Percentiles rank a stretch among this genome's conserved stretches.
Conservation (phyloP, 2,113 vertebrate genomes). For the Cathartes aura region DNA sequence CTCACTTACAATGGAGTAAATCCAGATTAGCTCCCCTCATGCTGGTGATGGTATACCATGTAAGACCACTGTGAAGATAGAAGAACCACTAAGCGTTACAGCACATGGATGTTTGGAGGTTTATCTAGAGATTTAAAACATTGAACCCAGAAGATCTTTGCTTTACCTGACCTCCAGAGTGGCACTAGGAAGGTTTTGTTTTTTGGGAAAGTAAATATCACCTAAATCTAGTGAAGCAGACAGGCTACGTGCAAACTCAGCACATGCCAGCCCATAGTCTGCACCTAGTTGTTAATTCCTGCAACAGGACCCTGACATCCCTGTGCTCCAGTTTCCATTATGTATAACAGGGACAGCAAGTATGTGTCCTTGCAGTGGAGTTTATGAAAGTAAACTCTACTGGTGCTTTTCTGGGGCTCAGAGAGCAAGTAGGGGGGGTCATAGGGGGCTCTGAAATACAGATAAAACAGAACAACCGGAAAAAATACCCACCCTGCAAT, state of each 20-base stretch:
- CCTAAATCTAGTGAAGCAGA: not conserved
- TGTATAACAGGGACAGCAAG: too few species aligned
- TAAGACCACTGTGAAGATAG: not conserved
- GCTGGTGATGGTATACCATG: accelerated
- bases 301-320: not conserved
- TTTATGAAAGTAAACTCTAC: not conserved
- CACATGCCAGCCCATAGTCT: not conserved
- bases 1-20: not conserved
- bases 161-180: not conserved
- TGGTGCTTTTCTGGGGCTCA: not conserved
- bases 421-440: too few species aligned
- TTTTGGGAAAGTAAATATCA: not conserved
- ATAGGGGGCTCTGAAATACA: not conserved
- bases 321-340: not conserved
- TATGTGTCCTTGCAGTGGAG: not conserved
- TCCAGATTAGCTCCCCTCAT: not conserved
- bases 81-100: not conserved
- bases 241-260: too few species aligned
- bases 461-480: not conserved
- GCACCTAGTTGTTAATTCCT: not conserved
- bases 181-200: not conserved
- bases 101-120: not conserved
- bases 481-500: not conserved
- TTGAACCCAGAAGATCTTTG: not conserved
- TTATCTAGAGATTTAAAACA: not conserved